These are phyloP conservation scores for Arion vulgaris DNA, from an alignment of 1,140 invertebrate genomes.

Conservation along the genomic window DNA sequence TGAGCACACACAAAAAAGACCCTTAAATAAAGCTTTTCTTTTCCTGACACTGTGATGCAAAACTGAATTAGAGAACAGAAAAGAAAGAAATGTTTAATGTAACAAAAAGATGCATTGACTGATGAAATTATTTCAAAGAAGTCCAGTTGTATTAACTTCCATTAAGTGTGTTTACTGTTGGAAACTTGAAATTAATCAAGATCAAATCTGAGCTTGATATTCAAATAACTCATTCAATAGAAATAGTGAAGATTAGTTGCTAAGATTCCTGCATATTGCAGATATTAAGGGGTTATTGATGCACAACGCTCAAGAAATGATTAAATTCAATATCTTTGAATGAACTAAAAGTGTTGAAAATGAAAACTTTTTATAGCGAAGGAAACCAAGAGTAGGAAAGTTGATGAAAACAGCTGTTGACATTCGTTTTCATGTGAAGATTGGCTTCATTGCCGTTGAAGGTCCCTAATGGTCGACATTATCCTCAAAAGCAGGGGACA, in stretches of 20 bases:
- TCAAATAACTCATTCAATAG: not conserved
- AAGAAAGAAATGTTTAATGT: no score
- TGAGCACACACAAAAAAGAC: no score
- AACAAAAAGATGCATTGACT: no score
- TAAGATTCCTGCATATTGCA: not conserved
- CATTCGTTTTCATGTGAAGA: conserved; percentile 11
- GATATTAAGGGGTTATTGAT: not conserved
- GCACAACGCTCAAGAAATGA: not conserved
- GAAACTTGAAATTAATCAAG: not conserved
- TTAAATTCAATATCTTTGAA: not conserved
- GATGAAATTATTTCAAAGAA: no score
- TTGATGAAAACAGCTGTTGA: conserved; percentile 13
- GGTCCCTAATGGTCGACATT: conserved; percentile 7
- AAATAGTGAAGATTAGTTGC: not conserved
- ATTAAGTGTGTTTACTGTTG: not conserved
- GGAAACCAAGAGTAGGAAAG: not conserved
- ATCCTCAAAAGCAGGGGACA: not conserved
- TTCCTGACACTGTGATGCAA: no score
- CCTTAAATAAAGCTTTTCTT: no score
- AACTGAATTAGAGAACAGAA: no score
- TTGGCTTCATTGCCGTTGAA: not conserved
- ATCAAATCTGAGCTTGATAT: not conserved
- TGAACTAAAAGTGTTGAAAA: not conserved
- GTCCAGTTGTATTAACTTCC: not conserved
- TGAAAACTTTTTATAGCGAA: not conserved